Evolutionary conservation across 1,140 invertebrate genomes (phyloP), one percentile per base, ranked within the genome.

Genomic region (Mycetomoellerius zeteki): DNA sequence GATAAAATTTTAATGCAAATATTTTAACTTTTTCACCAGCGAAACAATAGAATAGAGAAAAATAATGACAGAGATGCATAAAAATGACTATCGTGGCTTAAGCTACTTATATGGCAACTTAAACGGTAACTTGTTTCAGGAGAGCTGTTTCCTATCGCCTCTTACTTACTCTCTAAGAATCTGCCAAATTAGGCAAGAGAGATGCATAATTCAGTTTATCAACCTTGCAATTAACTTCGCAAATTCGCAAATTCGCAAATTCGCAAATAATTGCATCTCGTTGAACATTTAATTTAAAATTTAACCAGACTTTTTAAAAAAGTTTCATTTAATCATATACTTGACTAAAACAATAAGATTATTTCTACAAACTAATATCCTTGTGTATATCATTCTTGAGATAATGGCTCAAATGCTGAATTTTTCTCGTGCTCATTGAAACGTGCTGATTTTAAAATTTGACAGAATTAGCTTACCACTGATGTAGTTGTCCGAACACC

Each of bases 401-500:
- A 62, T n/a, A 43, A 62, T 58, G n/a, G 30, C 27, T 10, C 52
- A 24, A 37, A 19, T 1, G 5, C 10, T 19, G 1, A 19, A 33
- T 12, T 37, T 54, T 24, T 75, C 52, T 56, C 16, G 5, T 43
- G 5, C 10, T 19, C 5, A 21, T 64, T 60, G 58, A 43, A 37
- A 43, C 33, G 37, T 19, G 52, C 16, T 24, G 58, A 21, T 3
- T 37, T 76, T 6, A 87, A 43, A n/a, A 82, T 33, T 27, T 60
- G 21, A 10, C 30, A n/a, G 37, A 73, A 21, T 78, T 27, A 60
- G 85, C 95, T 95, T 93, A 95, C 95, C 95, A 92, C 92, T 43
- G 94, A 95, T 56, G 93, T 94, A 8, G 94, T 94, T 37, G 87
- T 93, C 71, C 94, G 92, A 27, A 94, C 93, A 47, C 92, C 91